Evolutionary conservation across 2,113 vertebrate species (phyloP), one percentile per base, ranked within the genome.

Genomic region (Eulemur macaco): DNA sequence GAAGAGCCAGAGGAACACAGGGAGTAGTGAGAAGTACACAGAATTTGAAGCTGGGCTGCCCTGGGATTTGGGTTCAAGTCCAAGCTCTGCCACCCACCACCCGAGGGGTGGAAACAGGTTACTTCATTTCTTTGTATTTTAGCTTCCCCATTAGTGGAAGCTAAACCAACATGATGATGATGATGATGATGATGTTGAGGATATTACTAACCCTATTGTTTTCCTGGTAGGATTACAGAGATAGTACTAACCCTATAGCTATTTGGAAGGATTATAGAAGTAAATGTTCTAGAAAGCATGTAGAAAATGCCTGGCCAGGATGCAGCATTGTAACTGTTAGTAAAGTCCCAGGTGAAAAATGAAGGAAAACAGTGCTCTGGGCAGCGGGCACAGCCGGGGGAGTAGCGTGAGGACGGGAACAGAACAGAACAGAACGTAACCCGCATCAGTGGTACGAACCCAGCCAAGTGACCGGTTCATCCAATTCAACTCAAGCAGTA

Each of bases 1-100:
- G 14, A 25, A 6, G 54, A 29, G 27, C 34, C 58, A 52, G 54
- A 29, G 45, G 29, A 64, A 15, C 5, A 1, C 25, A 5, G 4
- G 3, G 39, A 0, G 7, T 5, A 27, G 54, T 1, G 6, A 6
- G 9, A 58, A 21, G 10, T 20, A 10, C 27, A 6, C 1, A 14
- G 60, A 15, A 25, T 15, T 3, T 15, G 29, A 6, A 13, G 2
- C 45, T 0, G 3, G 45, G 47, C 8, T 11, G 1, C 10, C 5
- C 71, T 31, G 42, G 14, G 27, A 45, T 47, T 27, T 13, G 15
- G 45, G 23, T 80, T 58, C 73, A 34, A 25, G 27, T n/a, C 47
- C 21, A 69, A 47, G 18, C 34, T 29, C 58, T 42, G 20, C 29
- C 31, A 37, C 21, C 15, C 52, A 20, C 8, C 1, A 52, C 13